A percentile compares a stretch with the other conserved stretches of the same genome.
Conservation (phyloP, 1,140 invertebrate genomes). For the Ceratoteleas bidentatus region DNA sequence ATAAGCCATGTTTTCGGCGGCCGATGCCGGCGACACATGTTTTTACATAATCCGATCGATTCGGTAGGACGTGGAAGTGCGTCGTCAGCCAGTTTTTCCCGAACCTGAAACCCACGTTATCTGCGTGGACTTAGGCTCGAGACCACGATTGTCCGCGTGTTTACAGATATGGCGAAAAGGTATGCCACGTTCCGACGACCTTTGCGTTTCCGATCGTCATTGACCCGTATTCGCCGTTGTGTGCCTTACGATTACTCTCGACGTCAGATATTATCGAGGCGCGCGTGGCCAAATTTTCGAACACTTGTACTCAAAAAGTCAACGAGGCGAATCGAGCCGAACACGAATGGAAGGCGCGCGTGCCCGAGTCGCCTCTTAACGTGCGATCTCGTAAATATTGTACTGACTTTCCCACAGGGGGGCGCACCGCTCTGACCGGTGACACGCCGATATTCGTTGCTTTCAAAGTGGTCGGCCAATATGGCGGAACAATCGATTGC, state of each 20-base stretch:
- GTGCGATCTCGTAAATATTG: constrained; percentile 69
- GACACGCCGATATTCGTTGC: constrained; percentile 62
- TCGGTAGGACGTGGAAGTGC: too few relatives aligned
- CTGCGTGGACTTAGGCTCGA: too few relatives aligned
- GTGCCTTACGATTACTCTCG: constrained; percentile 33
- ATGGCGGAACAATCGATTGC: constrained; percentile 71
- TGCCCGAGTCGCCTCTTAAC: constrained; percentile 51
- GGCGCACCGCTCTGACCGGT: constrained; percentile 53
- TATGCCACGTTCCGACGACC: constrained; percentile 23
- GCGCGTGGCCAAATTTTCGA: constrained; percentile 52
- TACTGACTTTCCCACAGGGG: constrained; percentile 63
- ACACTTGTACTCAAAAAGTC: constrained; percentile 62
- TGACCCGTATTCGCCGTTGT: constrained; percentile 51
- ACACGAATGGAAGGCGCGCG: constrained; percentile 60
- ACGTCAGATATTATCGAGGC: constrained; percentile 25
- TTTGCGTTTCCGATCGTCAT: constrained; percentile 32
- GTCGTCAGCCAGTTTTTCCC: too few relatives aligned
- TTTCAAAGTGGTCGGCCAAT: constrained; percentile 61
- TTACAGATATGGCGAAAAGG: constrained; percentile 18
- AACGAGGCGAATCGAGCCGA: constrained; percentile 64
- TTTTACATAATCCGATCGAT: too few relatives aligned
- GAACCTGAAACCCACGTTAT: too few relatives aligned
- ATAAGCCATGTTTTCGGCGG: too few relatives aligned
- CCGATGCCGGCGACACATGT: too few relatives aligned
- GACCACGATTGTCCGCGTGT: too few relatives aligned